phyloP scores from a whole-genome alignment of 92 coral and sea anemone genomes.

The Palythoa grandiflora region DNA sequence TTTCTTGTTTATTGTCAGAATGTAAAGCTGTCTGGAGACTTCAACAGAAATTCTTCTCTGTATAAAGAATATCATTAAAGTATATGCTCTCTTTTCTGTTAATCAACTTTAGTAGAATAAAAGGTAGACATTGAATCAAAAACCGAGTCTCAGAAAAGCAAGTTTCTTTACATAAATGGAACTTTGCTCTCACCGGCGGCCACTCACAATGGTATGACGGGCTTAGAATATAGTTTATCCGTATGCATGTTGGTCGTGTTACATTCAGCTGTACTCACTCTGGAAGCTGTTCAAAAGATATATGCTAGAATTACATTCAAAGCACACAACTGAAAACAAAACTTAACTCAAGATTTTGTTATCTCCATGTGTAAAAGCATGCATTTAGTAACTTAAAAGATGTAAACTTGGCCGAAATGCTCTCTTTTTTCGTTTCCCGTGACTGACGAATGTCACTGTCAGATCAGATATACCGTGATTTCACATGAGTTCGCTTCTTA shows the following conservation, averaged over 20 bases:
- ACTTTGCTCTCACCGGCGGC: slow-evolving; percentile 19
- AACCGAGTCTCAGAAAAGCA: background rate
- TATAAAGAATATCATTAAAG: background rate
- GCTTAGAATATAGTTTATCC: background rate
- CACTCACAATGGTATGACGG: background rate
- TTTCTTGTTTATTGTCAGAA: background rate
- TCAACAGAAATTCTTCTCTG: slow-evolving; percentile 26
- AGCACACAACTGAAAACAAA: background rate
- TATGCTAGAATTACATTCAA: background rate
- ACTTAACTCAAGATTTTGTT: background rate
- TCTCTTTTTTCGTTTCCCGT: slow-evolving; percentile 28
- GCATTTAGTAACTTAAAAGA: background rate
- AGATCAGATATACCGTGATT: background rate
- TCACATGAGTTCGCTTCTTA: background rate
- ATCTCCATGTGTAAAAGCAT: background rate
- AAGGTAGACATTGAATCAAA: background rate
- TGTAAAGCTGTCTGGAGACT: background rate
- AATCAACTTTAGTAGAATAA: background rate
- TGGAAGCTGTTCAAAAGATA: background rate
- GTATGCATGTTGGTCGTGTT: background rate
- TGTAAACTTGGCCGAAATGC: background rate
- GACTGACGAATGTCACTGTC: slow-evolving; percentile 20
- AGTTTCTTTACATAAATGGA: background rate
- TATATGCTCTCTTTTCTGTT: background rate
- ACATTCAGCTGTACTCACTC: slow-evolving; percentile 3